Base-by-base conservation (phyloP, 30 jellyfish, hydroid and myxozoan species). In the Sanderia malayensis region DNA sequence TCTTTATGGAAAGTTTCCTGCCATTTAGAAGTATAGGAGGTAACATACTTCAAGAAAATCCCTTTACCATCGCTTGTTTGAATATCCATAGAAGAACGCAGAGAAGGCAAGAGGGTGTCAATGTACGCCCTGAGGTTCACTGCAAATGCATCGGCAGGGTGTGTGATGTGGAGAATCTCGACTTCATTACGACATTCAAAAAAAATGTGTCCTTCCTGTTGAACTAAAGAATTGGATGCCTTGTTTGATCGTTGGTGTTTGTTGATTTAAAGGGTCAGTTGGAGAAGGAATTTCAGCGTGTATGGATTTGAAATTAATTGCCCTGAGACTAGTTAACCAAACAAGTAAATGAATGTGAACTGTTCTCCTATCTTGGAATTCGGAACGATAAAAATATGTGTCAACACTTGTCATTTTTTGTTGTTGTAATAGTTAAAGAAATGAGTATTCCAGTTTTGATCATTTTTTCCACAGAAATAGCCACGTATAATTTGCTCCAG, bases 401-500 rank as follows among this genome's bases (percentile, higher is more conserved):
- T 4, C 2, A 1, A 79, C 78, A 46, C 46, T 79, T 28, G 28
- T 30, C 25, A 18, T n/a, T n/a, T 44, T 44, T 2, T 17, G 18
- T 0, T 11, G 59, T 62, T 19, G 23, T 76, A 41, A 25, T 64
- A 44, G 29, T 20, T 11, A n/a, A 79, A 64, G 19, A 79, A 10
- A 46, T 79, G 91, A 10, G 19, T 0, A 0, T 15, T 10, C 89
- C 89, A 77, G 10, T 25, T 45, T 17, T 68, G 0, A 31, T 46
- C 44, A 46, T 49, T 49, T 3, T 53, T 2, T n/a, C 91, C 91
- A 52, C 72, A 58, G 10, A 79, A 13, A 49, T 65, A 79, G 45
- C 85, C 91, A 3, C 83, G 58, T 1, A 64, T 77, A 29, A 58
- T 31, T 65, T 79, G 91, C 31, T 79, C 86, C 20, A 79, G 67